phyloP scores from a whole-genome alignment of 2,113 vertebrate species.

The Nettapus auritus region DNA sequence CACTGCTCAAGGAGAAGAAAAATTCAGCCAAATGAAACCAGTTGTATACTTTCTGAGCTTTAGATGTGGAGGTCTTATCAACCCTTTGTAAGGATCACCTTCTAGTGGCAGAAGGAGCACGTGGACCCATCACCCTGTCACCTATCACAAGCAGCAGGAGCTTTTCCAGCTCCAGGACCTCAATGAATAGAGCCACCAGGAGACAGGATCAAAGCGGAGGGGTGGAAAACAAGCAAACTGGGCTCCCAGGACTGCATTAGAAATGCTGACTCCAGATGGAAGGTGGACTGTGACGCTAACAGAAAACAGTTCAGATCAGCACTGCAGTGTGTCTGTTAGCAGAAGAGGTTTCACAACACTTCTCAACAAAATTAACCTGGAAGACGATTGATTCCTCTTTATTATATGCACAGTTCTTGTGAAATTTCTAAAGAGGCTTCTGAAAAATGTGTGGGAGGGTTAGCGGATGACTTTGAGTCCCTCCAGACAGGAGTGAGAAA shows the following conservation, averaged over 20 bases:
- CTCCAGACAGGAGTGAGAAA: not conserved
- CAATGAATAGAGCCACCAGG: not conserved
- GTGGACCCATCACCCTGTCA: not conserved
- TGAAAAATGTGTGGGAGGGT: not conserved
- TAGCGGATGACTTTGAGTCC: not conserved
- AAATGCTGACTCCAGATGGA: not conserved
- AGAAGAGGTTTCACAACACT: not conserved
- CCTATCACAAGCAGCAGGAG: not conserved
- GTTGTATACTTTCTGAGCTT: not conserved
- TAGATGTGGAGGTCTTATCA: not conserved
- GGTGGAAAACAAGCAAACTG: not conserved
- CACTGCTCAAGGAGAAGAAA: not conserved
- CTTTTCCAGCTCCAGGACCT: not conserved
- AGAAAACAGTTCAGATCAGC: not conserved
- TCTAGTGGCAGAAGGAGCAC: not conserved
- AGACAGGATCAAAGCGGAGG: not conserved
- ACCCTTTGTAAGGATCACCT: not conserved
- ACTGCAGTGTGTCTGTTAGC: not conserved
- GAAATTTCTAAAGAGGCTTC: not conserved
- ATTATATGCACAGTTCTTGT: not conserved
- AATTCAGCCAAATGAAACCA: not conserved
- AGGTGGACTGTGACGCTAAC: not conserved
- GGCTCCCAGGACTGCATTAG: not conserved
- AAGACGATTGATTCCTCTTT: not conserved
- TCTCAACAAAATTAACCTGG: constrained; percentile 5